A percentile compares a stretch with the other conserved stretches of the same genome.
Conservation (phyloP, 2,888 invertebrate genomes). For the Cistogaster globosa region DNA sequence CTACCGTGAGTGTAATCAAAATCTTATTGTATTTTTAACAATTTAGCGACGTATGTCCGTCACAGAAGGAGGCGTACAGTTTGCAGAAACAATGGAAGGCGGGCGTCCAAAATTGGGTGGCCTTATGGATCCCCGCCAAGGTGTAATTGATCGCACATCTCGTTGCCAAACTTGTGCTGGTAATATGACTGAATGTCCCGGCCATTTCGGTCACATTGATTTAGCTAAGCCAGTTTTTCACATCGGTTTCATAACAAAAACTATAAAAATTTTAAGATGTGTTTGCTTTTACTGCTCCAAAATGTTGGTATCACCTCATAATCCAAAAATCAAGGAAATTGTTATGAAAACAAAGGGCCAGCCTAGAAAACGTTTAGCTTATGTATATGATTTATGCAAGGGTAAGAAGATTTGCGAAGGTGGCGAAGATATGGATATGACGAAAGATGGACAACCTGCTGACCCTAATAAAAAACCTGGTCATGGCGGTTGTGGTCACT, state of each 20-base stretch:
- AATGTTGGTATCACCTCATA: constrained; percentile 95
- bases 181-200: constrained; percentile 99
- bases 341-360: constrained; percentile 98
- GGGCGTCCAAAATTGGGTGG: constrained; percentile 99
- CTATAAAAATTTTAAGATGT: constrained; percentile 98
- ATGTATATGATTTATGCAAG: constrained; percentile 99
- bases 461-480: constrained; percentile 85
- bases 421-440: constrained; percentile 98
- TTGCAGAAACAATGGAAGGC: constrained; percentile 99
- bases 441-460: constrained; percentile 88
- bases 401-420: constrained; percentile 99
- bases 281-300: constrained; percentile 99
- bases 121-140: constrained; percentile 99
- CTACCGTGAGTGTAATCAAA: neutral
- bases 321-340: constrained; percentile 85
- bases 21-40: neutral
- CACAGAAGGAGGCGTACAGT: constrained; percentile 97
- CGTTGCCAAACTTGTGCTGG: constrained; percentile 98
- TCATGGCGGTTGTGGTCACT: constrained; percentile 99
- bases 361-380: constrained; percentile 95
- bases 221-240: constrained; percentile 99
- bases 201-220: constrained; percentile 99
- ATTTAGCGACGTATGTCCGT: constrained; percentile 97
- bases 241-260: constrained; percentile 98
- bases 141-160: constrained; percentile 96